Evolutionary conservation across 2,797 vertebrate species (phyloP).

Genomic region (Margarornis squamiger): DNA sequence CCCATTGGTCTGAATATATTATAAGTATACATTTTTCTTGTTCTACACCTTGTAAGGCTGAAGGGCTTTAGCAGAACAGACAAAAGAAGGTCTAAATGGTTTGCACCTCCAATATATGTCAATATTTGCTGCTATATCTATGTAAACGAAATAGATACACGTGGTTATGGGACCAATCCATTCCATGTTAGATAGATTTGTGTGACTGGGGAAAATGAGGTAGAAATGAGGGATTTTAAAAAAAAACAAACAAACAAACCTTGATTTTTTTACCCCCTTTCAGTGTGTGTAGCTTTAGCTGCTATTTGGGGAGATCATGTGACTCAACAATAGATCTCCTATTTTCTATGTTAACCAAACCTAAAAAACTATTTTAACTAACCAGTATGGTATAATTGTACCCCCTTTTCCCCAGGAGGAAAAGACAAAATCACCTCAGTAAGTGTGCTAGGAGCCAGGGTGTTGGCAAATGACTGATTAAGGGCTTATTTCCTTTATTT

Average conservation of each 20-base stretch:
- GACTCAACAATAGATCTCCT: no score
- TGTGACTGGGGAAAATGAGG: background rate
- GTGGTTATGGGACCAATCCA: no score
- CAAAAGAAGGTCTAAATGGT: background rate
- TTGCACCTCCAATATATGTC: background rate
- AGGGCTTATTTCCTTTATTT: background rate
- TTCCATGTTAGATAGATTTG: background rate
- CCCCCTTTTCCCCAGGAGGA: background rate
- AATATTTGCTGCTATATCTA: background rate
- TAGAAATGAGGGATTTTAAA: background rate
- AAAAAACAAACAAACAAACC: background rate
- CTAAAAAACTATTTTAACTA: no score
- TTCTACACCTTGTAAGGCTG: background rate
- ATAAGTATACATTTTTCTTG: background rate
- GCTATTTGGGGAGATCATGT: no score
- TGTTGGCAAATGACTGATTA: background rate
- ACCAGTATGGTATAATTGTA: no score
- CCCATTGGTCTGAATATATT: background rate
- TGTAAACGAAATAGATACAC: background rate
- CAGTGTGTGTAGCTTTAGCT: background rate
- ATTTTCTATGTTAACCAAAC: no score
- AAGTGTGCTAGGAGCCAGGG: accelerated
- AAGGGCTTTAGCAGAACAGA: background rate
- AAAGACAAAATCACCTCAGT: background rate
- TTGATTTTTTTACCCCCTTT: background rate